These are phyloP conservation scores for Andrena flavipes DNA, from an alignment of 2,888 invertebrate genomes.

Conservation along the genomic window DNA sequence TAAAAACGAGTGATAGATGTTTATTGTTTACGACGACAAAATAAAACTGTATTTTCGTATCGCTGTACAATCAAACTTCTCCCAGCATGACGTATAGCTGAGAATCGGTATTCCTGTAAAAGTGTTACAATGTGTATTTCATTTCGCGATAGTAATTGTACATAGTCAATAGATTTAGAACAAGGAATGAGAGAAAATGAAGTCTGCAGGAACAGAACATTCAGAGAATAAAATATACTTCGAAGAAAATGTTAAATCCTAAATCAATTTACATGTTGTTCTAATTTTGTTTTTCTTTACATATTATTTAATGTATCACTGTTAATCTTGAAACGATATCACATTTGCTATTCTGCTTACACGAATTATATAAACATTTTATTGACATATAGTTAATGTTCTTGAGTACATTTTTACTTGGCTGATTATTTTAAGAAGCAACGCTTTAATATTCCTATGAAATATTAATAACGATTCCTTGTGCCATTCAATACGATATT, in stretches of 20 bases:
- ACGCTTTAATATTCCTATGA: constrained; percentile 44
- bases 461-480: constrained; percentile 68
- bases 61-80: constrained; percentile 74
- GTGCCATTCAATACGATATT: constrained; percentile 80
- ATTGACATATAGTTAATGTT: constrained; percentile 14
- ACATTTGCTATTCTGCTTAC: constrained; percentile 26
- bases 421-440: constrained; percentile 34
- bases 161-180: constrained; percentile 64
- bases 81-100: constrained; percentile 63
- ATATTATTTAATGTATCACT: constrained; percentile 32
- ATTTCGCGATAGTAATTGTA: constrained; percentile 67
- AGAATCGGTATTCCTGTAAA: constrained; percentile 61
- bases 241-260: constrained; percentile 46
- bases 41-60: constrained; percentile 78
- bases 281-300: constrained; percentile 26
- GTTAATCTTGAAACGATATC: constrained; percentile 13
- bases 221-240: constrained; percentile 64
- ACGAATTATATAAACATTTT: constrained; percentile 23
- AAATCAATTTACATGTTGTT: constrained; percentile 37
- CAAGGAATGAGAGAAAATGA: constrained; percentile 57
- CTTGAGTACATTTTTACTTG: constrained; percentile 39
- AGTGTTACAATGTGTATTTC: constrained; percentile 60
- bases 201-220: constrained; percentile 73
- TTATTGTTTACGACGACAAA: constrained; percentile 66
- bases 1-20: constrained; percentile 61